phyloP scores from a whole-genome alignment of 2,888 invertebrate genomes.

The Clanis bilineata region DNA sequence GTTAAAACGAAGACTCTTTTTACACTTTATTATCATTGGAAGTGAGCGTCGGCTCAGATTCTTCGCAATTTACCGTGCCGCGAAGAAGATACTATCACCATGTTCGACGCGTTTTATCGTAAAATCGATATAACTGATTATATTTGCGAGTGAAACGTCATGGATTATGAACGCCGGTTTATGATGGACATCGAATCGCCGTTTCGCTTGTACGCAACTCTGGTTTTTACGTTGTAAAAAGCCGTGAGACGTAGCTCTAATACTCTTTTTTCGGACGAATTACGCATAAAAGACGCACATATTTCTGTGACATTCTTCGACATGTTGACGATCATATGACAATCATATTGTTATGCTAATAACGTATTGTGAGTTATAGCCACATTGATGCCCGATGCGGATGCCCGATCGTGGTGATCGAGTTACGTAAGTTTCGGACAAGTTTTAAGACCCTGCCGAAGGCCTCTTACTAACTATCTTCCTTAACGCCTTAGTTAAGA shows the following conservation, averaged over 20 bases:
- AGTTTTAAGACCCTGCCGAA: slow-evolving; percentile 79
- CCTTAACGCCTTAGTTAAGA: slow-evolving; percentile 81
- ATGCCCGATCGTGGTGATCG: slow-evolving; percentile 67
- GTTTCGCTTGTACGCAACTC: slow-evolving; percentile 43
- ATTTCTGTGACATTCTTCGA: background rate
- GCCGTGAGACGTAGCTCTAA: background rate
- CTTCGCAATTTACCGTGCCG: slow-evolving; percentile 69
- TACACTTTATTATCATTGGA: slow-evolving; percentile 82
- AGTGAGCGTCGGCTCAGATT: slow-evolving; percentile 79
- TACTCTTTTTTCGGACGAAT: background rate
- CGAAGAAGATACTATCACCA: slow-evolving; percentile 62
- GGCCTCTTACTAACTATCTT: slow-evolving; percentile 79
- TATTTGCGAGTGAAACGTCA: slow-evolving; percentile 59
- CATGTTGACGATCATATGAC: slow-evolving; percentile 16
- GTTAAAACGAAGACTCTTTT: slow-evolving; percentile 81
- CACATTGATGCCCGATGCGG: slow-evolving; percentile 61
- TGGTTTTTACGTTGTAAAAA: slow-evolving; percentile 29
- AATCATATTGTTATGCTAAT: slow-evolving; percentile 72
- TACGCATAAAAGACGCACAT: background rate
- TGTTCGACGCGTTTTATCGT: slow-evolving; percentile 68
- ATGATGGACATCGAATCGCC: slow-evolving; percentile 58
- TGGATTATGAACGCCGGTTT: slow-evolving; percentile 70
- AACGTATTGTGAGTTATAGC: slow-evolving; percentile 72
- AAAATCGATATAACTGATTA: slow-evolving; percentile 76
- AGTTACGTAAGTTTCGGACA: slow-evolving; percentile 75